phyloP scores from a whole-genome alignment of 2,797 vertebrate species.

The Gadopsis bispinosus region DNA sequence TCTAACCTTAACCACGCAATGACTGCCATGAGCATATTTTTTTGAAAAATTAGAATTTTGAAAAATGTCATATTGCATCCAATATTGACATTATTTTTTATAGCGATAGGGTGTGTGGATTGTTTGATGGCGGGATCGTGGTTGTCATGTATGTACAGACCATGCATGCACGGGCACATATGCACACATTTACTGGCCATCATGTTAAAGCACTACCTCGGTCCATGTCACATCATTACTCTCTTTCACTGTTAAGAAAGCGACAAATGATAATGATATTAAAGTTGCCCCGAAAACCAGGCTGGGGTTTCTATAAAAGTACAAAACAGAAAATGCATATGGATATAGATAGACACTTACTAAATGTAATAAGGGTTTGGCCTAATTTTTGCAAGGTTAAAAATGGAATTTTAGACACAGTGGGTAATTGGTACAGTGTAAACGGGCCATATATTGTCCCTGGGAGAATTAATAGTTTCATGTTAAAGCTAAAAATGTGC shows the following conservation, averaged over 20 bases:
- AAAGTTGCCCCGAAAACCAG: not conserved
- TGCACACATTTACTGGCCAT: not conserved
- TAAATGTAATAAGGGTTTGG: conserved; percentile 47
- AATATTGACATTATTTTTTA: not conserved
- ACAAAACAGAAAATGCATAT: conserved; percentile 14
- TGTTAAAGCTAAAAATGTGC: conserved; percentile 35
- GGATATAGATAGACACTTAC: conserved; percentile 35
- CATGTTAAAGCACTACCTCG: not conserved
- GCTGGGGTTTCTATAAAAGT: not conserved
- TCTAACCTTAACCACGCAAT: not conserved
- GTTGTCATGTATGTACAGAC: not conserved
- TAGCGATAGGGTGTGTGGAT: not conserved
- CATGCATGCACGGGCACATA: not conserved
- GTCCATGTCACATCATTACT: conserved; percentile 17
- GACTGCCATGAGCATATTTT: not conserved
- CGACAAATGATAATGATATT: not conserved
- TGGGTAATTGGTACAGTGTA: conserved; percentile 51
- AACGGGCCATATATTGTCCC: conserved; percentile 42
- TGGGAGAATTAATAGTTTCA: conserved; percentile 53
- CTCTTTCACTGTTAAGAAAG: not conserved
- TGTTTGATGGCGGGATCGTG: not conserved
- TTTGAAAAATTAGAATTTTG: not conserved
- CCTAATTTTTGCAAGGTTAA: conserved; percentile 62
- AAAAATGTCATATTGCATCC: not conserved
- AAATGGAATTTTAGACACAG: conserved; percentile 54